Conservation (phyloP, 1,140 invertebrate species). For the Asbolus verrucosus region DNA sequence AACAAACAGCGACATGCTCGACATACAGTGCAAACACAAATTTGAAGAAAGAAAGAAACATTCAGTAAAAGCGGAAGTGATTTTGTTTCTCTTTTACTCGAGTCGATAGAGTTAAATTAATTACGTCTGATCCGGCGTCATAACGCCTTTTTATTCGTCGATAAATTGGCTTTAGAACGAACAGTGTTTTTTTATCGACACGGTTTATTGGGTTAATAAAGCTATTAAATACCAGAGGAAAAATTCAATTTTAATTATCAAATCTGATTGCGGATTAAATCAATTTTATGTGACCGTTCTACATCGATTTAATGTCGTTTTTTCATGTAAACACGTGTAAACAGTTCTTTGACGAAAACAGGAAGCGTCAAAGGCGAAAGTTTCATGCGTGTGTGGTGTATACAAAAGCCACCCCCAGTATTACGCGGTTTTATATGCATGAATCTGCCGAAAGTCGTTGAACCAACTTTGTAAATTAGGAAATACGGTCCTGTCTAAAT, state of each 20-base stretch:
- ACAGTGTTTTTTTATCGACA: slow-evolving; percentile 12
- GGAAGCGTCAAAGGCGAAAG: too few relatives aligned
- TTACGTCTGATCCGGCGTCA: slow-evolving; percentile 7
- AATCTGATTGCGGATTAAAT: neutral
- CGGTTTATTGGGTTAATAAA: neutral
- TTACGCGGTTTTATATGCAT: too few relatives aligned
- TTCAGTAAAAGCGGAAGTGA: neutral
- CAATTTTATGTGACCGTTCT: neutral
- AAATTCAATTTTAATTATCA: neutral
- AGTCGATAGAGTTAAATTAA: slow-evolving; percentile 18
- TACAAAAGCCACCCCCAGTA: too few relatives aligned
- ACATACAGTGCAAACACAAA: neutral
- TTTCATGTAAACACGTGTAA: too few relatives aligned
- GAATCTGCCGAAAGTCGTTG: too few relatives aligned
- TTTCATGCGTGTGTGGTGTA: too few relatives aligned
- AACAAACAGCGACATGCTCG: neutral
- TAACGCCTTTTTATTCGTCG: slow-evolving; percentile 2
- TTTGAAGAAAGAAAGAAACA: neutral
- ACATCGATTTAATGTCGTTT: too few relatives aligned
- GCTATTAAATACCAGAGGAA: neutral
- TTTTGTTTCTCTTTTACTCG: neutral
- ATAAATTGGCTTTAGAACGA: slow-evolving; percentile 10
- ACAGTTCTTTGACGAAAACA: too few relatives aligned
- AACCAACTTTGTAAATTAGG: too few relatives aligned
- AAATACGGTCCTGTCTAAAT: too few relatives aligned